Evolutionary conservation across 2,888 invertebrate species (phyloP).

Genomic region (Odontothrips loti): DNA sequence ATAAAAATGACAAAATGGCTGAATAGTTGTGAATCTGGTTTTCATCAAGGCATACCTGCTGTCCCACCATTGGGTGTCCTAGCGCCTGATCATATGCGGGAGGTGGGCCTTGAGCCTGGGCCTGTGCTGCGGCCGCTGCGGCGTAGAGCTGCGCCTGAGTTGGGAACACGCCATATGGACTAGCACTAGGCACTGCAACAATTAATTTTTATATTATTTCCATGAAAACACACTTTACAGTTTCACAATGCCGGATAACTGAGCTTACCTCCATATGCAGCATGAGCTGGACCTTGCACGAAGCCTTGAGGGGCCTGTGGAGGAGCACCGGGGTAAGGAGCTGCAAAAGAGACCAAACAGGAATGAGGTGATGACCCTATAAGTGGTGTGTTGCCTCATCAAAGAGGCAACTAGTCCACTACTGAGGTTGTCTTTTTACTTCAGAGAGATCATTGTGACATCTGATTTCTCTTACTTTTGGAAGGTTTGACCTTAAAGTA

Average conservation of each 20-base stretch:
- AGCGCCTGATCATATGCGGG: constrained; percentile 67
- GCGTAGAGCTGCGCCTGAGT: constrained; percentile 60
- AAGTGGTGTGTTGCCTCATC: background rate
- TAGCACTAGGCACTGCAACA: constrained; percentile 55
- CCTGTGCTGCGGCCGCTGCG: constrained; percentile 38
- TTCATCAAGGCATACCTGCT: constrained; percentile 45
- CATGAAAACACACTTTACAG: background rate
- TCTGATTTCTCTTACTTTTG: constrained; percentile 18
- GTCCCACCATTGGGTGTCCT: constrained; percentile 49
- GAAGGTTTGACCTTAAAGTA: constrained; percentile 14
- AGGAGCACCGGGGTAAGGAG: constrained; percentile 56
- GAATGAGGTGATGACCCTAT: constrained; percentile 2
- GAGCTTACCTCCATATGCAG: constrained; percentile 49
- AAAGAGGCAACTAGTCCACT: background rate
- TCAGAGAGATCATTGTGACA: constrained; percentile 9
- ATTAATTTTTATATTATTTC: constrained; percentile 14
- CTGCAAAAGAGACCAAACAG: constrained; percentile 50
- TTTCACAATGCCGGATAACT: background rate
- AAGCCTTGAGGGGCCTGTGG: constrained; percentile 55
- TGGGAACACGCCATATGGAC: constrained; percentile 57
- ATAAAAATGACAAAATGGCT: constrained; percentile 14
- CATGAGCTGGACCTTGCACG: constrained; percentile 61
- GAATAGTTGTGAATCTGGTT: background rate
- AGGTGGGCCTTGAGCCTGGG: constrained; percentile 59
- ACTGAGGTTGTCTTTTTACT: background rate